Conservation (phyloP, 2,113 vertebrate genomes). For the Sinocyclocheilus anophthalmus region DNA sequence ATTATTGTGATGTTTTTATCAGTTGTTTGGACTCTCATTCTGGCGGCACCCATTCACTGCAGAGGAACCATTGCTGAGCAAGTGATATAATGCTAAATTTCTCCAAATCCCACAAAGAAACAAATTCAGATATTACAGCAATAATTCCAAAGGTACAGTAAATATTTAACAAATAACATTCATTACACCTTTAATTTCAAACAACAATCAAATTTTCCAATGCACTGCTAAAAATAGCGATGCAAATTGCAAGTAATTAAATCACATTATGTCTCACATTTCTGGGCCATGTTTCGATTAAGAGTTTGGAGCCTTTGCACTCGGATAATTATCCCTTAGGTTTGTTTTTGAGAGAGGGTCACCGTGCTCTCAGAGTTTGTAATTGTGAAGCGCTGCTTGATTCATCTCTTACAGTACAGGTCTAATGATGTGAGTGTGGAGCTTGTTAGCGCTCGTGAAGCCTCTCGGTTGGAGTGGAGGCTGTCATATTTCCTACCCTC, state of each 20-base stretch:
- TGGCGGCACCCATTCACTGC: too few species aligned
- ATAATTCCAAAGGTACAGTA: not conserved
- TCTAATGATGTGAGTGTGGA: constrained; percentile 9
- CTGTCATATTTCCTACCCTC: not conserved
- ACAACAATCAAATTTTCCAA: not conserved
- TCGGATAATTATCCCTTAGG: not conserved
- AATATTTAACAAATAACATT: not conserved
- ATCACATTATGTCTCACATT: not conserved
- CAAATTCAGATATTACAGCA: not conserved
- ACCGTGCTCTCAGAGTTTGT: constrained; percentile 4
- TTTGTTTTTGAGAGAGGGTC: constrained; percentile 9
- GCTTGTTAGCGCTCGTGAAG: constrained; percentile 11
- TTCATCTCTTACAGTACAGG: not conserved
- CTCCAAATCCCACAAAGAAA: too few species aligned
- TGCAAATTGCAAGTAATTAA: constrained; percentile 1
- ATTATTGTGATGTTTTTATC: too few species aligned
- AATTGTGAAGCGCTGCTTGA: constrained; percentile 12
- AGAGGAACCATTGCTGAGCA: too few species aligned
- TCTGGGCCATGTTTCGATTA: not conserved
- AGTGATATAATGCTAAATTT: too few species aligned
- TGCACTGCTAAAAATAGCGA: not conserved
- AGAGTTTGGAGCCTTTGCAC: not conserved
- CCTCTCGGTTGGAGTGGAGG: not conserved
- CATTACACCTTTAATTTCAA: not conserved
- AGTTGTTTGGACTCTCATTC: too few species aligned